Evolutionary conservation across 2,113 vertebrate genomes (phyloP).

Genomic region (Tychaedon coryphoeus): DNA sequence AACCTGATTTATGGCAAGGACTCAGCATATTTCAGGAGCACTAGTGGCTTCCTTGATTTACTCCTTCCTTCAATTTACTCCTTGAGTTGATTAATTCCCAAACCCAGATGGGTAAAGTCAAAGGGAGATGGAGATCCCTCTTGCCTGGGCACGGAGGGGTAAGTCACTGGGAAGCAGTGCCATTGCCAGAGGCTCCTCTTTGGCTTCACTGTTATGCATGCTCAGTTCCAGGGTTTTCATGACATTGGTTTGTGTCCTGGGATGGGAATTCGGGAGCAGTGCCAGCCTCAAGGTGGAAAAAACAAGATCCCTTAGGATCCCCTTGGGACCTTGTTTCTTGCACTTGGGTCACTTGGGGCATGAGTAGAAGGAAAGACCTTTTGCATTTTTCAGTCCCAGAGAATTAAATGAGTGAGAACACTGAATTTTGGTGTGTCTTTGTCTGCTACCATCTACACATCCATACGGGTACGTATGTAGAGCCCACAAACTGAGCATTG

Average conservation of each 20-base stretch:
- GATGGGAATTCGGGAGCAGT: background rate
- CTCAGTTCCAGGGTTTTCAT: constrained; percentile 12
- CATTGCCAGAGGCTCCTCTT: background rate
- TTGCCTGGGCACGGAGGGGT: background rate
- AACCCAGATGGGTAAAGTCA: background rate
- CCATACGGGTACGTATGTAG: background rate
- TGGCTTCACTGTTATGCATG: constrained; percentile 35
- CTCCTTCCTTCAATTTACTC: background rate
- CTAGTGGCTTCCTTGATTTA: background rate
- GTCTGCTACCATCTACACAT: constrained; percentile 71
- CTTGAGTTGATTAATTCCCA: background rate
- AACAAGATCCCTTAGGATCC: background rate
- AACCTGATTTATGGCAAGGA: background rate
- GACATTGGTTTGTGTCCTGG: background rate
- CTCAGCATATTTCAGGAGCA: background rate
- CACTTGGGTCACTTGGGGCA: background rate
- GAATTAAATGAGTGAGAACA: background rate
- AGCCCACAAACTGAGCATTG: constrained; percentile 51
- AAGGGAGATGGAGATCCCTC: background rate
- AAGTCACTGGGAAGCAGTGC: background rate
- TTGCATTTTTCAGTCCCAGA: background rate
- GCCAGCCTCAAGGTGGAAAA: background rate
- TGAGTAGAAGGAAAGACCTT: background rate
- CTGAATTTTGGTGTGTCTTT: constrained; percentile 9
- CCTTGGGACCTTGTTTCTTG: background rate